These are phyloP conservation scores for Geodia barretti DNA, from an alignment of 37 sponge, comb jelly and placozoan species.

Conservation along the genomic window DNA sequence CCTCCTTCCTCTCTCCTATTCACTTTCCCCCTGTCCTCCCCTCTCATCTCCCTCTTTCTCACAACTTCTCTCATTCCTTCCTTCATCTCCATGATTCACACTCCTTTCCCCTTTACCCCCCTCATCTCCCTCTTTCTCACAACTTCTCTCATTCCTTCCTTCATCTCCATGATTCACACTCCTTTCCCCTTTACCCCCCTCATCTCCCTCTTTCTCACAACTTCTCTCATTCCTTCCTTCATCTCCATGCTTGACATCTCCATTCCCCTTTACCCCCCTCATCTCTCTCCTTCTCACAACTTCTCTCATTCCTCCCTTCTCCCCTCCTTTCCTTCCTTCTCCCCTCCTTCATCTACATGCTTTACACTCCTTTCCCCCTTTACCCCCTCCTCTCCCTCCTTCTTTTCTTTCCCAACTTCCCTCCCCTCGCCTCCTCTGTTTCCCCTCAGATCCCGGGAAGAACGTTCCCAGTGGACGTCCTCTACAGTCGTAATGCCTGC, in stretches of 20 bases:
- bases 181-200: neutral
- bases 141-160: neutral
- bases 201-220: neutral
- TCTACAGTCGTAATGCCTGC: constrained; percentile 83
- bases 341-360: neutral
- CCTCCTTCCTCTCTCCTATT: too few species aligned
- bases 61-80: too few species aligned
- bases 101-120: too few species aligned
- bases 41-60: too few species aligned
- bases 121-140: constrained; percentile 84
- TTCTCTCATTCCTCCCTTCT: neutral
- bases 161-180: neutral
- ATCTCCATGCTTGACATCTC: neutral
- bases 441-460: constrained; percentile 88
- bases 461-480: constrained; percentile 96
- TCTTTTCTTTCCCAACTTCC: neutral
- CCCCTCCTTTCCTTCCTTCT: neutral
- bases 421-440: neutral
- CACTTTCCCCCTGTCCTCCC: too few species aligned
- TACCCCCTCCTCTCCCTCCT: neutral
- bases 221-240: neutral
- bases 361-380: neutral
- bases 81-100: too few species aligned
- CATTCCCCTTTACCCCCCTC: neutral
- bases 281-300: neutral